These are phyloP conservation scores for Narcine bancroftii DNA, from an alignment of 2,113 vertebrate genomes.

Conservation along the genomic window DNA sequence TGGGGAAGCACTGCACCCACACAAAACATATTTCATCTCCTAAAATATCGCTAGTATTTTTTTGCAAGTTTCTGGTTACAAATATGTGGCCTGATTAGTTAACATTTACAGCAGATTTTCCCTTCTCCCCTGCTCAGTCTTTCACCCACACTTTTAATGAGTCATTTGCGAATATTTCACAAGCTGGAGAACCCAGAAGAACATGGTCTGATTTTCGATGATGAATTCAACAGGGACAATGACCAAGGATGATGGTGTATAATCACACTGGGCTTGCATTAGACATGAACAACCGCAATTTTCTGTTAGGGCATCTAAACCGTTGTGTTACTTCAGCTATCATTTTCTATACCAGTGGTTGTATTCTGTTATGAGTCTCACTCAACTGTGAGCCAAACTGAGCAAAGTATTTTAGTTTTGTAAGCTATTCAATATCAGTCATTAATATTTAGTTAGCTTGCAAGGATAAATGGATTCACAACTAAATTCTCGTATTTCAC, in stretches of 20 bases:
- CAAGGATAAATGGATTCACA: neutral
- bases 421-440: neutral
- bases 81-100: neutral
- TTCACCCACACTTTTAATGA: neutral
- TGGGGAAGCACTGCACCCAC: too few relatives aligned
- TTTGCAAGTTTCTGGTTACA: neutral
- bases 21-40: neutral
- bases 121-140: neutral
- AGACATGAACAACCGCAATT: too few relatives aligned
- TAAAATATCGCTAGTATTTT: neutral
- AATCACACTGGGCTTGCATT: neutral
- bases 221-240: neutral
- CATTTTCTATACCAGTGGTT: neutral
- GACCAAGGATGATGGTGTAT: neutral
- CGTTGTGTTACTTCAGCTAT: neutral
- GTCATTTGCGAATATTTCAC: neutral
- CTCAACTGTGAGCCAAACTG: neutral
- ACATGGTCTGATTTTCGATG: neutral
- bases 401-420: neutral
- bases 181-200: neutral
- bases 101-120: neutral
- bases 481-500: neutral
- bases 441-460: neutral
- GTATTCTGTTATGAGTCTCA: neutral
- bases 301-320: neutral